Evolutionary conservation across 92 coral and sea anemone species (phyloP).

Genomic region (Virgularia gustaviana): DNA sequence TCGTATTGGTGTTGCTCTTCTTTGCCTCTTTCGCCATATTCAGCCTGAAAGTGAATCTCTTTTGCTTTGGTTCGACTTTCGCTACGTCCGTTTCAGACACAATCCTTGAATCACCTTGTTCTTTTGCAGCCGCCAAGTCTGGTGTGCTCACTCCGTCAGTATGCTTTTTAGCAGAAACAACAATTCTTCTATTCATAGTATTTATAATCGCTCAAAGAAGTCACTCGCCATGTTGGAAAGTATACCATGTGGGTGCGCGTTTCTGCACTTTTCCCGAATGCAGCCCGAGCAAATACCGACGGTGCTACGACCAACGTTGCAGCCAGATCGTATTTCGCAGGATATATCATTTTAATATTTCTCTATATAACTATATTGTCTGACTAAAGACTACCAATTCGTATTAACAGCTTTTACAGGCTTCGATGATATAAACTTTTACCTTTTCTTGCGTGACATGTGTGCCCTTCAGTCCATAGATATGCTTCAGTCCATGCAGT

Average conservation of each 20-base stretch:
- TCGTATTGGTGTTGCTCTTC: neutral
- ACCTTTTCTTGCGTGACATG: no score
- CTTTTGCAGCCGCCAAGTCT: conserved; percentile 7
- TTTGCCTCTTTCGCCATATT: conserved; percentile 33
- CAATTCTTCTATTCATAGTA: conserved; percentile 7
- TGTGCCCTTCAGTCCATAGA: no score
- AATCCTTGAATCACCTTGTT: neutral
- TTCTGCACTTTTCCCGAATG: no score
- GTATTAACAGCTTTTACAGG: no score
- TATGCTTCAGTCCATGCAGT: no score
- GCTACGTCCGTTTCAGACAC: neutral
- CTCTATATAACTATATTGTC: no score
- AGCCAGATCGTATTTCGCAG: no score
- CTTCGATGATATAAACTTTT: no score
- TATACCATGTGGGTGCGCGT: neutral
- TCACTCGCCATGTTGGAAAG: neutral
- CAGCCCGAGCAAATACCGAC: neutral
- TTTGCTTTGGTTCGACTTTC: conserved; percentile 2
- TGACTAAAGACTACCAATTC: no score
- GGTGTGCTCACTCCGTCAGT: neutral
- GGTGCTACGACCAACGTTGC: neutral
- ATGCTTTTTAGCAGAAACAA: neutral
- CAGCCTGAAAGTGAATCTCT: neutral
- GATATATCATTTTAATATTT: no score
- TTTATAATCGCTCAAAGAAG: neutral